Percentiles rank a stretch among this genome's conserved stretches.
Evolutionary conservation across 2,797 vertebrate genomes (phyloP).

Genomic region (Ara ararauna): DNA sequence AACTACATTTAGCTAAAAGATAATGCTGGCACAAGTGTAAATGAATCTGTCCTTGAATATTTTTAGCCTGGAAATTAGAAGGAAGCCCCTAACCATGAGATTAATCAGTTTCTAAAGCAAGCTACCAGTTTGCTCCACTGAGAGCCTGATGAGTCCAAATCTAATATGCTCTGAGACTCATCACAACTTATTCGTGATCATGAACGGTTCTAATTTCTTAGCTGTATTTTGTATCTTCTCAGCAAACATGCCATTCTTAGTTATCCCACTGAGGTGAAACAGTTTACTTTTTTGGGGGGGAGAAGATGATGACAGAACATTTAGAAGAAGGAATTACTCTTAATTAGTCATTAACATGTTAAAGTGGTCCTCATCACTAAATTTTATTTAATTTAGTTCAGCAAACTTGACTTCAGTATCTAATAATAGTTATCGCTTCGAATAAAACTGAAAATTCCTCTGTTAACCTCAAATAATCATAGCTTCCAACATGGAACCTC

Average conservation of each 20-base stretch:
- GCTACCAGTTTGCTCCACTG: neutral
- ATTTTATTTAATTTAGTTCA: neutral
- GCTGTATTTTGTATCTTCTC: neutral
- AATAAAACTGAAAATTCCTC: neutral
- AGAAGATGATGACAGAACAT: neutral
- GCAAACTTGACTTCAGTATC: neutral
- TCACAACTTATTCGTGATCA: neutral
- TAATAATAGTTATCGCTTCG: neutral
- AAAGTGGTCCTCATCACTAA: neutral
- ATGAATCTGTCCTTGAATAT: neutral
- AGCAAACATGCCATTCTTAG: neutral
- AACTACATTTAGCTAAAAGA: neutral
- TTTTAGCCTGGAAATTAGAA: slow-evolving; percentile 27
- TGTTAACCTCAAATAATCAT: neutral
- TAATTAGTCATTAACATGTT: neutral
- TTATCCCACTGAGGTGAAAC: neutral
- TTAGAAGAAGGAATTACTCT: neutral
- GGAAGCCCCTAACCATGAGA: neutral
- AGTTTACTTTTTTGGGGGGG: neutral
- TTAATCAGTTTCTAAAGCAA: slow-evolving; percentile 16
- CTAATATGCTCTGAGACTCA: neutral
- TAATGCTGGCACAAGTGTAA: neutral
- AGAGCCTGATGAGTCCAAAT: neutral
- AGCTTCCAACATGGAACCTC: neutral
- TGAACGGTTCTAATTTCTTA: slow-evolving; percentile 7